These are phyloP conservation scores for Brachionus calyciflorus DNA, from an alignment of 1,140 invertebrate species.

Conservation along the genomic window DNA sequence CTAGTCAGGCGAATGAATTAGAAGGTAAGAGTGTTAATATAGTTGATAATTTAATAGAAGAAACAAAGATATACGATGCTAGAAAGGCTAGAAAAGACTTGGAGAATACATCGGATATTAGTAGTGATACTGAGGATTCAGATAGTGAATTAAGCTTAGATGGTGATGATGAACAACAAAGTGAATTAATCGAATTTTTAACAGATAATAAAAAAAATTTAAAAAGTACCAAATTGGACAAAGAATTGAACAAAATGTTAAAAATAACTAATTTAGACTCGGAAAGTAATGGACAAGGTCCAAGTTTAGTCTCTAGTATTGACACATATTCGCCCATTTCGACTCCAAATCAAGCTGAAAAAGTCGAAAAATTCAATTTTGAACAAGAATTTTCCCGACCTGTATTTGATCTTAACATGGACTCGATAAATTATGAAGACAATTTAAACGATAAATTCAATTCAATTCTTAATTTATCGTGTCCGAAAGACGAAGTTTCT, in stretches of 20 bases:
- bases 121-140: neutral
- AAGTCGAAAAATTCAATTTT: neutral
- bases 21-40: neutral
- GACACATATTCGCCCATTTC: conserved; percentile 16
- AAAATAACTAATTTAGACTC: neutral
- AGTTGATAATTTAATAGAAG: neutral
- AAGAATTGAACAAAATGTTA: neutral
- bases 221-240: neutral
- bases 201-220: neutral
- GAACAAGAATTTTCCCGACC: neutral
- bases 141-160: neutral
- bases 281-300: conserved; percentile 7
- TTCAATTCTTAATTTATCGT: neutral
- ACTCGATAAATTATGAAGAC: neutral
- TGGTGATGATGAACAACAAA: too few relatives aligned
- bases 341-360: neutral
- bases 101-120: neutral
- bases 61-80: conserved; percentile 1
- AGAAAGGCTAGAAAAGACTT: neutral
- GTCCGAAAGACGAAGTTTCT: neutral
- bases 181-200: neutral
- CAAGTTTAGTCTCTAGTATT: neutral
- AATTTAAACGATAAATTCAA: conserved; percentile 26
- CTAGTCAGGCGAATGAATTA: neutral
- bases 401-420: too few relatives aligned